A percentile compares a stretch with the other conserved stretches of the same genome.
Evolutionary conservation across 2,797 vertebrate species (phyloP).

Genomic region (Diplodus puntazzo): DNA sequence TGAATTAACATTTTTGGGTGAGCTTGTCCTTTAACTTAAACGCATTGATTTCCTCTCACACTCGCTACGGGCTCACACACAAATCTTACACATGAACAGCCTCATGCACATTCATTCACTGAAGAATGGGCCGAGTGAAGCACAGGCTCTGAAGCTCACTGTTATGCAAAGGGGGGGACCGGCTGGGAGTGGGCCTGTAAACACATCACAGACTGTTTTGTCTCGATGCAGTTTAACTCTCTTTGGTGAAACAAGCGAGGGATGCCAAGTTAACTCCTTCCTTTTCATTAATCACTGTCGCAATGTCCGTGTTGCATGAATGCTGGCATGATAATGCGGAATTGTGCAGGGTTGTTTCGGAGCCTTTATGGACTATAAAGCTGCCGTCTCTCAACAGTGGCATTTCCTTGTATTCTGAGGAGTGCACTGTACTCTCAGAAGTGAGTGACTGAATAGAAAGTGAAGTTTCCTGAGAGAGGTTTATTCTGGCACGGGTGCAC

Average conservation of each 20-base stretch:
- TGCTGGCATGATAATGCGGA: slow-evolving; percentile 47
- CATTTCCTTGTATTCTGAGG: slow-evolving; percentile 82
- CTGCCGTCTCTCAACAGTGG: slow-evolving; percentile 69
- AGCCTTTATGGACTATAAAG: slow-evolving; percentile 65
- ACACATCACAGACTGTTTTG: slow-evolving; percentile 70
- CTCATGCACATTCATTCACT: slow-evolving; percentile 59
- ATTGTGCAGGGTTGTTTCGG: slow-evolving; percentile 43
- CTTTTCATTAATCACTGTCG: slow-evolving; percentile 65
- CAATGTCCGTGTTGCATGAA: slow-evolving; percentile 31
- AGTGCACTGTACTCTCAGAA: slow-evolving; percentile 66
- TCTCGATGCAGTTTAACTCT: slow-evolving; percentile 53
- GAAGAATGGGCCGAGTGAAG: slow-evolving; percentile 57
- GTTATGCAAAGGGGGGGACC: slow-evolving; percentile 62
- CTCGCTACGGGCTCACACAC: slow-evolving; percentile 25
- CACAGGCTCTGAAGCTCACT: slow-evolving; percentile 55
- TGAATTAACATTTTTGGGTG: no score
- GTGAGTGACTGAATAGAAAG: slow-evolving; percentile 74
- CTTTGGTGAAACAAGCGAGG: slow-evolving; percentile 47
- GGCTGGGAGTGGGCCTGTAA: slow-evolving; percentile 55
- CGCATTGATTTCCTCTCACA: slow-evolving; percentile 31
- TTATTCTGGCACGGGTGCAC: slow-evolving; percentile 76
- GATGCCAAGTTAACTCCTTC: slow-evolving; percentile 70
- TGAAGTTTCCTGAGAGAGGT: slow-evolving; percentile 81
- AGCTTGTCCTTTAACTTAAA: slow-evolving; percentile 17
- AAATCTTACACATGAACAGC: slow-evolving; percentile 62